Conservation (phyloP, 2,888 invertebrate genomes). For the Drosophila pseudotakahashii region DNA sequence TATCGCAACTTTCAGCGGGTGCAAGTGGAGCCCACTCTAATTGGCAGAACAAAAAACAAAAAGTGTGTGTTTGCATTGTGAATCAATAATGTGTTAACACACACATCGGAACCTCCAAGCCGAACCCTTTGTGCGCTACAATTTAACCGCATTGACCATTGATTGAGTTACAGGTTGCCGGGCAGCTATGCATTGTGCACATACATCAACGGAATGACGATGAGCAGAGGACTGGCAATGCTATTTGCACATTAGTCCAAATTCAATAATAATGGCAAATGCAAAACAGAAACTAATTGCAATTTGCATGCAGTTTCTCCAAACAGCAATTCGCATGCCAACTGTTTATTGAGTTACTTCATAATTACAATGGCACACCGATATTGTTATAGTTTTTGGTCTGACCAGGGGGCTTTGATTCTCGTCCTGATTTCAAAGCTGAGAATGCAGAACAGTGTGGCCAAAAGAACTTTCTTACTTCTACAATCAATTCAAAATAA, state of each 20-base stretch:
- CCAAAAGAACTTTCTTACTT: too few species aligned
- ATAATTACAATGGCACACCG: conserved; percentile 38
- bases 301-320: conserved; percentile 32
- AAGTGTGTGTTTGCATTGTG: conserved; percentile 1
- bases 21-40: background rate
- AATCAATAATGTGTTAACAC: conserved; percentile 34
- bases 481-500: too few species aligned
- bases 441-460: background rate
- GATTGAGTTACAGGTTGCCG: conserved; percentile 35
- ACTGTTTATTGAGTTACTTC: conserved; percentile 34
- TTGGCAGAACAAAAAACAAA: conserved; percentile 23
- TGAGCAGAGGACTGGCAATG: conserved; percentile 4
- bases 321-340: conserved; percentile 19
- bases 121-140: conserved; percentile 12
- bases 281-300: conserved; percentile 50
- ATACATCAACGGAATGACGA: background rate
- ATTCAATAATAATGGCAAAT: conserved; percentile 50
- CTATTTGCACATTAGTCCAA: conserved; percentile 36
- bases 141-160: conserved; percentile 14
- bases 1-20: conserved; percentile 25
- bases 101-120: background rate
- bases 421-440: background rate
- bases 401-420: background rate
- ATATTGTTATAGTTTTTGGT: conserved; percentile 26
- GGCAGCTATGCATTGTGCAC: background rate